Evolutionary conservation across 2,113 vertebrate genomes (phyloP).

Genomic region (Cyrtonyx montezumae): DNA sequence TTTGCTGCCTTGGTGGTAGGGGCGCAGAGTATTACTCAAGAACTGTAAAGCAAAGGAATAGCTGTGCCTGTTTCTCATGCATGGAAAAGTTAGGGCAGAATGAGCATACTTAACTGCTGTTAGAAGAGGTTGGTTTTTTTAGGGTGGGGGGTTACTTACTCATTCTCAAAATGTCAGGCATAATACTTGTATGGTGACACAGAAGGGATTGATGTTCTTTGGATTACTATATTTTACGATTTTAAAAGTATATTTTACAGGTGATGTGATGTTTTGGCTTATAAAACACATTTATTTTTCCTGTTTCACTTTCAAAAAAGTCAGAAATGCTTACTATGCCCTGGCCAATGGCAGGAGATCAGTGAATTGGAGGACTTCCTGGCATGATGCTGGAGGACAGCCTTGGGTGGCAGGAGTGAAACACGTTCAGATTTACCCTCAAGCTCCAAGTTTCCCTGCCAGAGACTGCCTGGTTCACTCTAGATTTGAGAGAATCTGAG

Average conservation of each 20-base stretch:
- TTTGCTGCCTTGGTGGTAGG: background rate
- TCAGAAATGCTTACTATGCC: background rate
- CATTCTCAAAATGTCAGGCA: conserved; percentile 8
- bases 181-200: background rate
- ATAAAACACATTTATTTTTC: background rate
- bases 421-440: background rate
- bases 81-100: background rate
- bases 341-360: background rate
- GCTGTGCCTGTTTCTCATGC: background rate
- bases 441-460: background rate
- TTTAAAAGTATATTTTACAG: background rate
- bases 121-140: background rate
- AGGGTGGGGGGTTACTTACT: background rate
- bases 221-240: background rate
- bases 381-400: background rate
- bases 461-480: background rate
- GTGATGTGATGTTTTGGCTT: background rate
- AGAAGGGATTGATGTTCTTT: background rate
- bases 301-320: background rate
- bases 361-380: background rate
- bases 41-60: background rate
- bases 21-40: background rate
- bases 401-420: background rate
- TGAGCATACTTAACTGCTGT: background rate
- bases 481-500: background rate